These are phyloP conservation scores for Gari tellinella DNA, from an alignment of 2,888 invertebrate genomes.

Conservation along the genomic window DNA sequence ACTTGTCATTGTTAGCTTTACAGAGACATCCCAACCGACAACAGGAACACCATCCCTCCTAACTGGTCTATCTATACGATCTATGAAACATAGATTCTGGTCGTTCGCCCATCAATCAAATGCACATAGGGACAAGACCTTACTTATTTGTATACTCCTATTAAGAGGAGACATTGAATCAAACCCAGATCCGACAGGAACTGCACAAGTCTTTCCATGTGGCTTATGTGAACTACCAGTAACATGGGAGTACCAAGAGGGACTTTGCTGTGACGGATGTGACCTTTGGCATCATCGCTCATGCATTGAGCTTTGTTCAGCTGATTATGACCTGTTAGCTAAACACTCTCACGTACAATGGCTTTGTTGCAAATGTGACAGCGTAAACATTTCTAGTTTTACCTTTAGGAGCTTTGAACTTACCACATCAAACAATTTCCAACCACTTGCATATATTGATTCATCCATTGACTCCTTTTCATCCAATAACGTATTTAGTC, in stretches of 20 bases:
- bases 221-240: constrained; percentile 28
- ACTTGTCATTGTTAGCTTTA: too few species aligned
- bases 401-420: constrained; percentile 30
- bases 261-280: constrained; percentile 17
- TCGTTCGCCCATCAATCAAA: not conserved
- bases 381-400: constrained; percentile 32
- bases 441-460: too few species aligned
- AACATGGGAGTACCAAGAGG: constrained; percentile 19
- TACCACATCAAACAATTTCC: constrained; percentile 1
- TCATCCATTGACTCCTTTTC: too few species aligned
- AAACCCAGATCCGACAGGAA: too few species aligned
- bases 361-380: constrained; percentile 39
- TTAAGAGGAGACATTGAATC: too few species aligned
- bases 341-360: constrained; percentile 16
- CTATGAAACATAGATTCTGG: too few species aligned
- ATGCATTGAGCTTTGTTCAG: constrained; percentile 15
- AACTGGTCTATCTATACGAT: too few species aligned
- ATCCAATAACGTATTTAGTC: too few species aligned
- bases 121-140: too few species aligned
- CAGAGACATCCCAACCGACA: too few species aligned
- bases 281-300: constrained; percentile 31
- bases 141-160: too few species aligned
- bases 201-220: constrained; percentile 15
- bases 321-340: constrained; percentile 2
- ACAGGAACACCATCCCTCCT: too few species aligned